Percentiles rank a stretch among this genome's conserved stretches.
Conservation (phyloP, 37 sponge, comb jelly and placozoan genomes). For the Amphimedon queenslandica region DNA sequence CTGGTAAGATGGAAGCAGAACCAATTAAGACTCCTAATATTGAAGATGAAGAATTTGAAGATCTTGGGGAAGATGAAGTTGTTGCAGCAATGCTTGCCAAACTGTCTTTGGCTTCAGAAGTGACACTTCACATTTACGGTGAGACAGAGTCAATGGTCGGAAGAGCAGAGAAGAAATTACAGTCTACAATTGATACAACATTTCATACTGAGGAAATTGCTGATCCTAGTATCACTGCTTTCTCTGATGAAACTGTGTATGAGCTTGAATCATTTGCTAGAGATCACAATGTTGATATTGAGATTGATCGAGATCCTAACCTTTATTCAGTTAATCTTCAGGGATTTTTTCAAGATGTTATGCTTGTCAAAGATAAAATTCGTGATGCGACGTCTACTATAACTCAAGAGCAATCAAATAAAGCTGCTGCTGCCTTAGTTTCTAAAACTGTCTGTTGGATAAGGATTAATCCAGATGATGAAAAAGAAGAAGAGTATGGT, state of each 20-base stretch:
- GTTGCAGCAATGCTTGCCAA: neutral
- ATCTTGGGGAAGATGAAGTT: neutral
- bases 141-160: constrained; percentile 6
- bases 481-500: constrained; percentile 32
- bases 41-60: neutral
- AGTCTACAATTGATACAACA: constrained; percentile 3
- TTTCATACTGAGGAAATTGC: constrained; percentile 18
- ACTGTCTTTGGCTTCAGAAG: neutral
- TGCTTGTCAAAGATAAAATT: neutral
- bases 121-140: constrained; percentile 19
- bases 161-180: constrained; percentile 13
- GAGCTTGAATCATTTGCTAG: constrained; percentile 2
- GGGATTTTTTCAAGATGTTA: neutral
- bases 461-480: constrained; percentile 12
- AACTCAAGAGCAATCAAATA: neutral
- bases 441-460: constrained; percentile 33
- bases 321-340: neutral
- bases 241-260: neutral
- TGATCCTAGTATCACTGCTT: constrained; percentile 12
- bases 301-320: constrained; percentile 28
- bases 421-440: constrained; percentile 31
- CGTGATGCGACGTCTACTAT: neutral
- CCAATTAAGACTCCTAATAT: too few relatives aligned
- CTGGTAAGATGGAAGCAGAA: neutral
- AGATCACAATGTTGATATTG: constrained; percentile 11